phyloP scores from a whole-genome alignment of 2,113 vertebrate genomes.

The Chaetura pelagica region DNA sequence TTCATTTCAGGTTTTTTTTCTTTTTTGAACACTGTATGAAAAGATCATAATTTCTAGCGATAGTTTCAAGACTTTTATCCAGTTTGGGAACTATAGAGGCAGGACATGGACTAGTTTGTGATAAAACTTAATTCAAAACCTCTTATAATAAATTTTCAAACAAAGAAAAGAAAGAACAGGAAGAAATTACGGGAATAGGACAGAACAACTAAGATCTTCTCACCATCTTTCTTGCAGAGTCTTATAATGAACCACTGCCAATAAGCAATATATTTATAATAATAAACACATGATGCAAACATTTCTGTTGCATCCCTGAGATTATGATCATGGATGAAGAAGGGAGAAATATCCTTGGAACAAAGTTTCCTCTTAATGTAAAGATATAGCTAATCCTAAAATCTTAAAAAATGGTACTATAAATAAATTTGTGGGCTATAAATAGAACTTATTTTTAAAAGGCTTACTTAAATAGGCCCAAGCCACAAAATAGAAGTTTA shows the following conservation, averaged over 20 bases:
- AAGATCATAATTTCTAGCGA: neutral
- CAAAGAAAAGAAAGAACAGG: neutral
- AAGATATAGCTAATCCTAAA: slow-evolving; percentile 43
- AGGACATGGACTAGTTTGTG: neutral
- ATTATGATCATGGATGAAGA: slow-evolving; percentile 21
- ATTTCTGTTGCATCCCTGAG: slow-evolving; percentile 16
- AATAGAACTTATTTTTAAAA: slow-evolving; percentile 65
- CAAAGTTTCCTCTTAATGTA: slow-evolving; percentile 6
- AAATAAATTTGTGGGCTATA: slow-evolving; percentile 59
- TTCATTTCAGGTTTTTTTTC: neutral
- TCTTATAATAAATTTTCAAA: neutral
- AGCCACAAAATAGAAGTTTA: slow-evolving; percentile 61
- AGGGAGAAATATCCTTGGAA: slow-evolving; percentile 28
- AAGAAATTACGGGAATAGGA: neutral
- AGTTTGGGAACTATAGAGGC: neutral
- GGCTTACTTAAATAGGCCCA: slow-evolving; percentile 50
- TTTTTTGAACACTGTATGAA: neutral
- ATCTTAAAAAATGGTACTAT: slow-evolving; percentile 29
- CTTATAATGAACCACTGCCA: neutral
- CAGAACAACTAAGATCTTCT: neutral
- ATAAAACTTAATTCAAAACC: neutral
- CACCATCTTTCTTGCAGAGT: neutral
- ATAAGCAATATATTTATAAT: slow-evolving; percentile 45
- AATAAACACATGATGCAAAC: slow-evolving; percentile 8
- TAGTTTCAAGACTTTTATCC: neutral